These are phyloP conservation scores for Vombatus ursinus DNA, from an alignment of 2,113 vertebrate genomes.

Conservation along the genomic window DNA sequence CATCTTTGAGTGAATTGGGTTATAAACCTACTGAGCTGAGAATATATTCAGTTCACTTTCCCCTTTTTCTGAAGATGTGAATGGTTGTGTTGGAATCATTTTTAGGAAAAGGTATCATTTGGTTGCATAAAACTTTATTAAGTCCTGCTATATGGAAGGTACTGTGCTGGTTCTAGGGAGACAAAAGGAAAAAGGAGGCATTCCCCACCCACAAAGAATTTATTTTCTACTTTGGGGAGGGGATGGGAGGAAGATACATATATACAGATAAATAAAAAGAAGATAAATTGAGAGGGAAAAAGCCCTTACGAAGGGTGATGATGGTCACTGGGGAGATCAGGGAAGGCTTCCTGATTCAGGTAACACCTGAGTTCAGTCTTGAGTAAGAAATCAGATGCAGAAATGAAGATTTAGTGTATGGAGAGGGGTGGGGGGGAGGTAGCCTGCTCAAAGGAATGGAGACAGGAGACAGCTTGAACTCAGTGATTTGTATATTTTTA, in stretches of 20 bases:
- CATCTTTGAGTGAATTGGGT: neutral
- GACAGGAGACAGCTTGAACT: neutral
- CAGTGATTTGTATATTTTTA: neutral
- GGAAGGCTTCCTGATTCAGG: neutral
- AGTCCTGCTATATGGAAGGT: neutral
- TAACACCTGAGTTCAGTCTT: neutral
- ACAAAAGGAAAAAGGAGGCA: neutral
- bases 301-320: neutral
- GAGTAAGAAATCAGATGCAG: neutral
- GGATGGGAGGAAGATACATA: neutral
- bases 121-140: neutral
- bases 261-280: neutral
- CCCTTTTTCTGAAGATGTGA: neutral
- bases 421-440: neutral
- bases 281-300: neutral
- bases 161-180: neutral
- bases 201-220: neutral
- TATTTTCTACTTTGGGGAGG: neutral
- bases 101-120: neutral
- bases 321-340: neutral
- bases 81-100: neutral
- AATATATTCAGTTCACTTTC: neutral
- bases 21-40: neutral
- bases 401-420: neutral
- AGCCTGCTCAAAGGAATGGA: neutral